Percentiles rank a stretch among this genome's conserved stretches.
Evolutionary conservation across 2,797 vertebrate species (phyloP).

Genomic region (Fringilla coelebs): DNA sequence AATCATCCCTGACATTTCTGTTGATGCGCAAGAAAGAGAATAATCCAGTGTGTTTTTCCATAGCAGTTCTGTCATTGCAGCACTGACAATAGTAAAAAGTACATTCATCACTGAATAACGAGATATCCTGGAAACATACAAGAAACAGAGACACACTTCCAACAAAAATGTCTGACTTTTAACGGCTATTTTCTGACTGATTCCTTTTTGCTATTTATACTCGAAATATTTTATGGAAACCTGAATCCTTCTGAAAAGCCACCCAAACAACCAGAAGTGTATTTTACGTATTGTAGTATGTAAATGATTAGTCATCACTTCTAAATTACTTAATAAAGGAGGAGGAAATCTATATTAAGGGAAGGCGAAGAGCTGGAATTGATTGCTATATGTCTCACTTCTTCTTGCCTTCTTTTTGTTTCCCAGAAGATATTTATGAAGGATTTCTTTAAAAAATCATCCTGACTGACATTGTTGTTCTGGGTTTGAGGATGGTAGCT

Average conservation of each 20-base stretch:
- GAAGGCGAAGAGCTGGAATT: not conserved
- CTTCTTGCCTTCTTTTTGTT: not conserved
- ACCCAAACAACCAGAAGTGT: slow-evolving; percentile 21
- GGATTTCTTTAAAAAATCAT: slow-evolving; percentile 20
- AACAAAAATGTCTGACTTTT: not conserved
- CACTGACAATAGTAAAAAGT: not conserved
- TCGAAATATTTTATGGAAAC: slow-evolving; percentile 1
- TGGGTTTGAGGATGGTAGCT: not conserved
- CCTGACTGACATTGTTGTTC: not conserved
- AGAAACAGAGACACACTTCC: not conserved
- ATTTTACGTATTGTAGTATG: slow-evolving; percentile 20
- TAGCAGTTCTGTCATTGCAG: not conserved
- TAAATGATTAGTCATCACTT: slow-evolving; percentile 37
- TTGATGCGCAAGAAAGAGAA: slow-evolving; percentile 4
- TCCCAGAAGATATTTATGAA: slow-evolving; percentile 54
- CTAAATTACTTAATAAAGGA: not conserved
- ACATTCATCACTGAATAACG: not conserved
- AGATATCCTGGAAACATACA: not conserved
- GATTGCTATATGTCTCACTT: not conserved
- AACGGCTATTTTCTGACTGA: not conserved
- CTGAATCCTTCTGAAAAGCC: not conserved
- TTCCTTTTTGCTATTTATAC: slow-evolving; percentile 11
- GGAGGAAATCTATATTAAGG: not conserved
- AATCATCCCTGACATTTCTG: slow-evolving; percentile 24
- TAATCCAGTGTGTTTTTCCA: not conserved